These are phyloP conservation scores for Panagrolaimus sp. DNA, from an alignment of 1,140 invertebrate genomes.

Conservation along the genomic window DNA sequence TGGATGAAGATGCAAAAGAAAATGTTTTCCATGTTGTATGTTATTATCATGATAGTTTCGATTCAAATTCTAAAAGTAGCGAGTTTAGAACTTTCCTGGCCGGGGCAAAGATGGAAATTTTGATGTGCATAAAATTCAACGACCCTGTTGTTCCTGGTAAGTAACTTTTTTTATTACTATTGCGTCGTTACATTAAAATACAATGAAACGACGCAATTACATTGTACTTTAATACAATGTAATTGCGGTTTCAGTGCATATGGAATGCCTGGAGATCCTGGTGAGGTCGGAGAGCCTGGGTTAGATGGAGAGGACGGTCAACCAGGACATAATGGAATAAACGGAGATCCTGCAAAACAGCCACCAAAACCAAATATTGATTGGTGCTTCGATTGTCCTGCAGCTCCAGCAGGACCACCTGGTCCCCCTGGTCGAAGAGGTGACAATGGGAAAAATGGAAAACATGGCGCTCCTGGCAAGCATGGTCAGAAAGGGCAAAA, in stretches of 20 bases:
- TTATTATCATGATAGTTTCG: neutral
- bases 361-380: slow-evolving; percentile 12
- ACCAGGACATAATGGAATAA: neutral
- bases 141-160: slow-evolving; percentile 10
- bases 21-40: slow-evolving; percentile 11
- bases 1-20: slow-evolving; percentile 5
- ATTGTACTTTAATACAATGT: no score
- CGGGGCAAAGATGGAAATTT: slow-evolving; percentile 2
- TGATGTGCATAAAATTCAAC: neutral
- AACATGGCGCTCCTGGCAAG: neutral
- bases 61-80: neutral
- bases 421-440: neutral
- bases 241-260: neutral
- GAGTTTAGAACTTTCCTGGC: slow-evolving; percentile 4
- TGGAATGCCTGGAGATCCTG: slow-evolving; percentile 1
- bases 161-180: no score
- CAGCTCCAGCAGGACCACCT: slow-evolving; percentile 1
- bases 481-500: neutral
- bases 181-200: no score
- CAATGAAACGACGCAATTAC: no score
- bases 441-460: slow-evolving; percentile 5
- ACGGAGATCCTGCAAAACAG: neutral
- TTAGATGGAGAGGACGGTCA: neutral
- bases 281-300: neutral
- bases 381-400: slow-evolving; percentile 13